Evolutionary conservation across 2,113 vertebrate genomes (phyloP), one percentile per base, ranked within the genome.

Genomic region (Larimichthys crocea): DNA sequence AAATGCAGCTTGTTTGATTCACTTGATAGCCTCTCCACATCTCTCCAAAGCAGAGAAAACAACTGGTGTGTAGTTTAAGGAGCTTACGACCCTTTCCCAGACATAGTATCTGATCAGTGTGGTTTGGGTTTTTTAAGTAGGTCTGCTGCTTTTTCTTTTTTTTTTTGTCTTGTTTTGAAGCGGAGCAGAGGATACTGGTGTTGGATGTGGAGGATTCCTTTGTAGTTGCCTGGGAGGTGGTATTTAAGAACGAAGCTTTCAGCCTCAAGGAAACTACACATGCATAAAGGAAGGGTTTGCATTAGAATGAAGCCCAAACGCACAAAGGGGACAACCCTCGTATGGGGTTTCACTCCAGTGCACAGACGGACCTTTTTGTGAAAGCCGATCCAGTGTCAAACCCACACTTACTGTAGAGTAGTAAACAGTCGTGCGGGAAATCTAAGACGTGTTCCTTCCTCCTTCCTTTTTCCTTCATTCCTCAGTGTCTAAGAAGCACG

Each of bases 401-500:
- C 40, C 70, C 68, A 74, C 55, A 48, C 26, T 31, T 40, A 74
- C 72, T 68, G 71, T 66, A 31, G 26, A 57, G 64, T 40, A 24
- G 44, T 56, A 10, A 72, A 82, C 60, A 17, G 44, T 7, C 72
- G 31, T 72, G 24, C 16, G 10, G 44, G 49, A 48, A 0, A 17
- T 76, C 73, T 86, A 55, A 83, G 6, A 26, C 69, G 40, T 49
- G 48, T 46, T 14, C 44, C 14, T 46, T 46, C 44, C 35, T 71
- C 52, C 64, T 29, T 35, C 52, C 62, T 56, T 40, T 31, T 50
- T 76, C 50, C 64, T 16, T 72, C 15, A 1, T 35, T 8, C 61
- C 74, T 69, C 94, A 99, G 98, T 99, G 86, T 99, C 98, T 1
- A 98, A 99, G 88, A 99, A 99, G 83, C 98, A 99, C 97, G 98